phyloP scores from a whole-genome alignment of 2,888 invertebrate species.

The Caprella mutica region DNA sequence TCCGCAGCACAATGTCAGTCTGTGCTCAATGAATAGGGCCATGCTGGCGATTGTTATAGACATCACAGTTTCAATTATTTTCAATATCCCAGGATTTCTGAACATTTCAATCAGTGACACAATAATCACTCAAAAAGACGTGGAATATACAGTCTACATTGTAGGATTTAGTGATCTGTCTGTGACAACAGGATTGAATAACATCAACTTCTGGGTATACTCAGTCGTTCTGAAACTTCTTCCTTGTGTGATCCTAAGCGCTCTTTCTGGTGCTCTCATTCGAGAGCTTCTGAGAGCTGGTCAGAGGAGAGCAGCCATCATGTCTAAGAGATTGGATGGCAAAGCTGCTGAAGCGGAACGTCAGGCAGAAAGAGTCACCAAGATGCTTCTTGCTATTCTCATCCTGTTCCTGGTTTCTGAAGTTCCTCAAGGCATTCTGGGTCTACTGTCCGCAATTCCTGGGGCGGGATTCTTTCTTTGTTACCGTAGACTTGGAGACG shows the following conservation, averaged over 20 bases:
- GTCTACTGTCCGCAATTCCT: constrained; percentile 63
- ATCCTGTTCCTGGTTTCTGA: constrained; percentile 35
- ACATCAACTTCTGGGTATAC: constrained; percentile 78
- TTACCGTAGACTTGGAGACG: constrained; percentile 54
- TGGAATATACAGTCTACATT: constrained; percentile 45
- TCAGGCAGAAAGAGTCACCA: constrained; percentile 33
- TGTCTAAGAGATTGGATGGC: constrained; percentile 13
- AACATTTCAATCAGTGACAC: constrained; percentile 25
- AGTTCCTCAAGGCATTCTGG: constrained; percentile 47
- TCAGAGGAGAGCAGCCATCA: constrained; percentile 22
- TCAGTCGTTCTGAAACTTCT: constrained; percentile 83
- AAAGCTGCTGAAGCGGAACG: constrained; percentile 15
- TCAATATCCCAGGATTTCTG: constrained; percentile 32
- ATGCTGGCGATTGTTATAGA: constrained; percentile 61
- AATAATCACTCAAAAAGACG: too few relatives aligned
- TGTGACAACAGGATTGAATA: constrained; percentile 46
- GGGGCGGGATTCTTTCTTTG: constrained; percentile 69
- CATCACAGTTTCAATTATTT: constrained; percentile 40
- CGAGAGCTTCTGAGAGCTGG: constrained; percentile 29
- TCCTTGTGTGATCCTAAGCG: constrained; percentile 74
- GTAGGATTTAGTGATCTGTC: constrained; percentile 55
- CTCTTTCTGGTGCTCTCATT: constrained; percentile 39
- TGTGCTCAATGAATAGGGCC: constrained; percentile 71
- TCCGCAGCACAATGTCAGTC: constrained; percentile 65
- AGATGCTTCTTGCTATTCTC: constrained; percentile 33